These are phyloP conservation scores for Pocota personata DNA, from an alignment of 2,888 invertebrate species.

Conservation along the genomic window DNA sequence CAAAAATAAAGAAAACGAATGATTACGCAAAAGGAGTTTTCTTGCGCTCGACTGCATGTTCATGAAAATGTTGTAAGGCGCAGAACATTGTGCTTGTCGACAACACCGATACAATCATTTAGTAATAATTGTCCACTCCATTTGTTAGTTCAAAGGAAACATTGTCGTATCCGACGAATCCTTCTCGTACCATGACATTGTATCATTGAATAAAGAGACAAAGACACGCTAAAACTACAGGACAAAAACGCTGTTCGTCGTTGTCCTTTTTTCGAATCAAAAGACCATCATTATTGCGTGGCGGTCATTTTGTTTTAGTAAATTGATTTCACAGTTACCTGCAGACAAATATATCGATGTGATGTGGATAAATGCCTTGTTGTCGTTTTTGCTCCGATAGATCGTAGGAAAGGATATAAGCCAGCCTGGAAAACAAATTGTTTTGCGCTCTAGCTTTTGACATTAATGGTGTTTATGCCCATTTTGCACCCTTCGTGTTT, in stretches of 20 bases:
- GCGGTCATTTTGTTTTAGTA: constrained; percentile 19
- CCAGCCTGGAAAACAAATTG: constrained; percentile 10
- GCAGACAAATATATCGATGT: constrained; percentile 15
- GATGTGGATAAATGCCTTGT: constrained; percentile 6
- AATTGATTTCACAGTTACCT: constrained; percentile 45
- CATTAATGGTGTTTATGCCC: constrained; percentile 40
- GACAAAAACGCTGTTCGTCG: background rate
- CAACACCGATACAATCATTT: constrained; percentile 20
- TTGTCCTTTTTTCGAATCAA: background rate
- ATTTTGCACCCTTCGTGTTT: constrained; percentile 45
- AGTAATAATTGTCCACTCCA: constrained; percentile 25
- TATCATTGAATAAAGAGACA: background rate
- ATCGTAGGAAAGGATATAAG: background rate
- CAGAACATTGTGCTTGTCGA: background rate
- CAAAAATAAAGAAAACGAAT: constrained; percentile 3
- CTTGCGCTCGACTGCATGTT: constrained; percentile 24
- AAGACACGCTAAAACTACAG: background rate
- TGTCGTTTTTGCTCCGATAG: background rate
- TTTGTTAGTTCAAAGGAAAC: constrained; percentile 9
- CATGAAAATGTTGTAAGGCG: background rate
- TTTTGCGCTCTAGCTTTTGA: constrained; percentile 8
- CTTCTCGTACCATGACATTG: background rate
- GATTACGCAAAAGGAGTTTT: constrained; percentile 3
- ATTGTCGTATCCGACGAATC: background rate
- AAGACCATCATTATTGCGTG: constrained; percentile 23